Base-by-base conservation (phyloP, 2,113 vertebrate species). In the Myotis brandtii region DNA sequence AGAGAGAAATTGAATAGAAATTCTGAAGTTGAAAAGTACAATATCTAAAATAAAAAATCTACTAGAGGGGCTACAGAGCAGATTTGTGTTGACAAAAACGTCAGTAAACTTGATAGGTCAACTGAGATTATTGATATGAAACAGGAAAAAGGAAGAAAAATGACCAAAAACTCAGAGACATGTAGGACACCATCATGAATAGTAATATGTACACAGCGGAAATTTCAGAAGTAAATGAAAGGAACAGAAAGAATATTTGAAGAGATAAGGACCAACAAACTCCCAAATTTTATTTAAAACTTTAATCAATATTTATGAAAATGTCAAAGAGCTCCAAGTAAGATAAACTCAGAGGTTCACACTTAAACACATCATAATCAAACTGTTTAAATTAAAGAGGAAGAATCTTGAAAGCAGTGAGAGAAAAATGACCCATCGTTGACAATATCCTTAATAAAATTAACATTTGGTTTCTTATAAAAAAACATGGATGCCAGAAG, bases 1-100 rank as follows among this genome's bases (percentile, higher is more conserved):
- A 80, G 52, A 75, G 93, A 75, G 40, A n/a, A 59, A 86, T 30
- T 21, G 56, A 91, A 82, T 34, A 86, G n/a, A 82, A 59, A 91
- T 86, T 59, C n/a, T 91, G 50, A 86, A 80, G 46, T 59, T 69
- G 40, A 70, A 83, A 69, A 72, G 27, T 75, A 50, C 10, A 43
- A 17, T 34, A 17, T 18, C 10, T 69, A 37, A 93, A 76, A 59
- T n/a, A 25, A 90, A 86, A 75, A 59, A 43, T 40, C 25, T 14
- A 75, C 21, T 17, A 8, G 25, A 46, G 27, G 37, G 30, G 1
- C 18, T 83, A 17, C 43, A 52, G 43, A 83, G 12, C 5, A 14
- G 40, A 32, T 72, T n/a, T 87, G 37, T 9, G 1, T 43, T 34
- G 23, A 5, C 37, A 76, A 32, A 86, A 85, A 17, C 32, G 48